Percentiles rank a stretch among this genome's conserved stretches.
phyloP scores from a whole-genome alignment of 1,140 invertebrate species.

The Sitobion miscanthi region DNA sequence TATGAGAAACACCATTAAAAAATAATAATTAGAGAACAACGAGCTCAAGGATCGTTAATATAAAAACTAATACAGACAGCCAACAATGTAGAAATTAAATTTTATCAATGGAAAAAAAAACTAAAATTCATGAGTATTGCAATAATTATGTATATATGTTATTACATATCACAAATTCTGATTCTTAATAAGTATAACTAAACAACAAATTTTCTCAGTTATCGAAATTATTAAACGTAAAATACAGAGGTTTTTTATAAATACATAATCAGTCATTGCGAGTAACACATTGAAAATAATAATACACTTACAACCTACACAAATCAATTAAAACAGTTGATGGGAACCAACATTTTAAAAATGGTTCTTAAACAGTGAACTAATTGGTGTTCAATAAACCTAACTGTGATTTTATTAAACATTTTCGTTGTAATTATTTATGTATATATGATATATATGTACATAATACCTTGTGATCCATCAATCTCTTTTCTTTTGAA shows the following conservation, averaged over 20 bases:
- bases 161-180: neutral
- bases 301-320: neutral
- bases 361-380: neutral
- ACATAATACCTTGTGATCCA: conserved; percentile 26
- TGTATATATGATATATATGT: neutral
- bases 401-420: conserved; percentile 33
- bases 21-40: neutral
- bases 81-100: neutral
- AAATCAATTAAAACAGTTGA: conserved; percentile 10
- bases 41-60: neutral
- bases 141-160: neutral
- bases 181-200: conserved; percentile 16
- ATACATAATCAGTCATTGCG: conserved; percentile 47
- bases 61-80: neutral
- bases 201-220: conserved; percentile 29
- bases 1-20: neutral
- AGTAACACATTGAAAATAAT: conserved; percentile 33
- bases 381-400: conserved; percentile 45
- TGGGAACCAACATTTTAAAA: neutral
- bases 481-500: neutral
- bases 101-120: neutral
- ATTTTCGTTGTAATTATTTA: conserved; percentile 1
- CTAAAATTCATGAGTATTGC: neutral
- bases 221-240: conserved; percentile 8
- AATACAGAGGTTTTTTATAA: conserved; percentile 38